Evolutionary conservation across 2,888 invertebrate genomes (phyloP).

Genomic region (Pterobdella sp.): DNA sequence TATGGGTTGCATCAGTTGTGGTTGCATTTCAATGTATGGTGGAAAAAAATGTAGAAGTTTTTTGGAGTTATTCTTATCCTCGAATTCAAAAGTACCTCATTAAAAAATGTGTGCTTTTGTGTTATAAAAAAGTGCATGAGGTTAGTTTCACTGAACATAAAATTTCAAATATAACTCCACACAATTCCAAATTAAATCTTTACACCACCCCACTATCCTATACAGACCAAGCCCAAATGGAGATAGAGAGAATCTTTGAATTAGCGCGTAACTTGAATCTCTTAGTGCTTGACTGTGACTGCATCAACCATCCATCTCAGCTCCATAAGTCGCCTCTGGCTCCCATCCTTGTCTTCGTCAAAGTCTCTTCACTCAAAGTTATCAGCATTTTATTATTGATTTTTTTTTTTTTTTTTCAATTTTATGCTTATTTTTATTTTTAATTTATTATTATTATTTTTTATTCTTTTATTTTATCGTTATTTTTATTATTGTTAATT

Average conservation of each 20-base stretch:
- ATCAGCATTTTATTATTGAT: no score
- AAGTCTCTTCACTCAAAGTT: constrained; percentile 25
- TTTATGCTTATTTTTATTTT: not conserved
- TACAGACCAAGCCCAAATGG: constrained; percentile 19
- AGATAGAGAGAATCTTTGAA: constrained; percentile 26
- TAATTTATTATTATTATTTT: not conserved
- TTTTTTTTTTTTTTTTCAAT: not conserved
- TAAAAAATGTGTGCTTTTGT: no score
- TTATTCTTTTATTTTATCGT: not conserved
- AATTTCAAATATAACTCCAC: no score
- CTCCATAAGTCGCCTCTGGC: constrained; percentile 23
- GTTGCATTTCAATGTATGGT: no score
- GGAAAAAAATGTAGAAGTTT: no score
- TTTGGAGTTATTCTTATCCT: no score
- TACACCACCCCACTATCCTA: not conserved
- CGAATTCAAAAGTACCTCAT: no score
- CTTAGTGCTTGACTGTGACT: constrained; percentile 26
- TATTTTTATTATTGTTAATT: no score
- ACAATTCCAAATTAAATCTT: no score
- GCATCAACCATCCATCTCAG: constrained; percentile 27
- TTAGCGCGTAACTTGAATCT: constrained; percentile 9
- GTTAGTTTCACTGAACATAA: no score
- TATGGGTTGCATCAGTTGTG: no score
- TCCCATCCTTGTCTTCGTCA: constrained; percentile 27
- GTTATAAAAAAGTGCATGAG: no score